A percentile compares a stretch with the other conserved stretches of the same genome.
These are phyloP conservation scores for Phragmatobia fuliginosa DNA, from an alignment of 2,888 invertebrate species.

Conservation along the genomic window DNA sequence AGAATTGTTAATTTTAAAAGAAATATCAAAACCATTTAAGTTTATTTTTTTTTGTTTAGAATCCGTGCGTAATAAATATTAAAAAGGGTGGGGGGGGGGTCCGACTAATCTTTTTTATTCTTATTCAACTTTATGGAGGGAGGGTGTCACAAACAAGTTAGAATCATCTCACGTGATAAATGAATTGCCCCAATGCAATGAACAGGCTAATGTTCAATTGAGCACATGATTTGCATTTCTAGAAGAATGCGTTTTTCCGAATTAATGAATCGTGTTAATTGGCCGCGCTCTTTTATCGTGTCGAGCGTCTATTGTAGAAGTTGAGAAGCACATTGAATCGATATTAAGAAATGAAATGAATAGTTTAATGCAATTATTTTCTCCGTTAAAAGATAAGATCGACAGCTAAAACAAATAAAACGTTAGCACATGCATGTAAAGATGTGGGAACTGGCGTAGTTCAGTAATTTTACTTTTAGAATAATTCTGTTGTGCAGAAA, in stretches of 20 bases:
- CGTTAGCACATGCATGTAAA: background rate
- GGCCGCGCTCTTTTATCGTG: background rate
- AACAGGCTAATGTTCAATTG: background rate
- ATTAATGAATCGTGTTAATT: background rate
- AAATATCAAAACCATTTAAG: no score
- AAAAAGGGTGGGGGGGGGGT: no score
- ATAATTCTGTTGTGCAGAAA: background rate
- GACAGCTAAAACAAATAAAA: background rate
- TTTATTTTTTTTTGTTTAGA: no score
- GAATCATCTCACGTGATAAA: no score
- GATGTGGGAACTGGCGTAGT: background rate
- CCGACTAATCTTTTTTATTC: no score
- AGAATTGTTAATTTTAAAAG: no score
- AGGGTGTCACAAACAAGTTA: no score
- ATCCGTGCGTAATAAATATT: no score
- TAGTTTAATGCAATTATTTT: background rate
- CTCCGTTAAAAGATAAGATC: background rate
- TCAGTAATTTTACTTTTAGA: background rate
- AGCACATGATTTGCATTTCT: conserved; percentile 1
- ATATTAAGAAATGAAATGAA: background rate
- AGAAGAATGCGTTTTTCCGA: background rate
- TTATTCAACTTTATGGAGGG: no score
- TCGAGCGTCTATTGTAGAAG: background rate
- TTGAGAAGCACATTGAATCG: background rate
- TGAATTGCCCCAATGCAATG: no score